These are phyloP conservation scores for Drosophila subpulchrella DNA, from an alignment of 1,140 invertebrate species.

Conservation along the genomic window DNA sequence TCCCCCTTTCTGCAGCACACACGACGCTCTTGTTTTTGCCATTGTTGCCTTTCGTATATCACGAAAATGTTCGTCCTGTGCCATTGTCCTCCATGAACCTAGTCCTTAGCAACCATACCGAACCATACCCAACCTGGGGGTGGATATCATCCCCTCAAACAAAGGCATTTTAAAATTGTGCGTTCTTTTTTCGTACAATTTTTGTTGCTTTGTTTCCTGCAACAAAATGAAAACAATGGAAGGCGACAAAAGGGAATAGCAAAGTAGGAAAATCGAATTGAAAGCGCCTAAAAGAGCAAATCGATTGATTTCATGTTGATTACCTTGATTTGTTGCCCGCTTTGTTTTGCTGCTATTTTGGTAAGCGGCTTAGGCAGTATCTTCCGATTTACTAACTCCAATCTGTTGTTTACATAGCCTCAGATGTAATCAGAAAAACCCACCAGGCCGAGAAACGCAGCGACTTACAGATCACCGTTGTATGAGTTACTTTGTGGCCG, in stretches of 20 bases:
- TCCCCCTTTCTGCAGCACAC: conserved; percentile 6
- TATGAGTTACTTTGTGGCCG: background rate
- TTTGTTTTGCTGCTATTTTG: conserved; percentile 14
- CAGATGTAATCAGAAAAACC: conserved; percentile 35
- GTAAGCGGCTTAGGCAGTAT: conserved; percentile 50
- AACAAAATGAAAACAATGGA: conserved; percentile 26
- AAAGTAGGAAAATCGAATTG: conserved; percentile 53
- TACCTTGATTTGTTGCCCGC: conserved; percentile 71
- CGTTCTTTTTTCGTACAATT: conserved; percentile 47
- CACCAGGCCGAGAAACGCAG: too few species aligned
- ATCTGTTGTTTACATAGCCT: conserved; percentile 34
- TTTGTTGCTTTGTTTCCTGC: conserved; percentile 34
- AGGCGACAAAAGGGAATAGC: conserved; percentile 48
- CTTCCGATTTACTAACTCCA: conserved; percentile 27
- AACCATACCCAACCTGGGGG: background rate
- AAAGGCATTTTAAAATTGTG: conserved; percentile 81
- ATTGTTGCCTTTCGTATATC: conserved; percentile 20
- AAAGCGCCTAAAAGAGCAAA: conserved; percentile 64
- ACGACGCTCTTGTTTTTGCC: conserved; percentile 20
- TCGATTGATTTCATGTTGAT: conserved; percentile 80
- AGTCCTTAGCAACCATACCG: background rate
- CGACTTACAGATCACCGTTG: conserved; percentile 26
- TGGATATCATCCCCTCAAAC: conserved; percentile 36
- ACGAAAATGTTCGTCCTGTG: conserved; percentile 45
- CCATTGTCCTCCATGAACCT: conserved; percentile 55